These are phyloP conservation scores for Hypsopygia costalis DNA, from an alignment of 2,888 invertebrate species.

Conservation along the genomic window DNA sequence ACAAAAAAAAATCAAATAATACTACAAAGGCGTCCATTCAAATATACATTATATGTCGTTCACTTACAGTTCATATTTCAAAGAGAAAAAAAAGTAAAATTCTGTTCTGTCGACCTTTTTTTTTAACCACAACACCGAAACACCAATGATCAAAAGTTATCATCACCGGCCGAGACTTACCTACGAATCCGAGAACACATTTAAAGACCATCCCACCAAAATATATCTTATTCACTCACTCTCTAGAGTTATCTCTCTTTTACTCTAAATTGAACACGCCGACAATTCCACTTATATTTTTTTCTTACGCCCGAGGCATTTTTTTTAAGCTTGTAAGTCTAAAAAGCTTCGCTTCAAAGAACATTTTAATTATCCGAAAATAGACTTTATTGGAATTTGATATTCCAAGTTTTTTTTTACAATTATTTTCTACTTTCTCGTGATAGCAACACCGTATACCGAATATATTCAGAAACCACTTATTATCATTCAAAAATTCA, in stretches of 20 bases:
- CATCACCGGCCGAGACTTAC: slow-evolving; percentile 15
- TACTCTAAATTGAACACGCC: slow-evolving; percentile 22
- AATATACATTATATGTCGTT: not conserved
- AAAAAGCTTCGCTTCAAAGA: too few relatives aligned
- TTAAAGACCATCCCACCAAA: slow-evolving; percentile 28
- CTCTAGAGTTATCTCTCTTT: slow-evolving; percentile 21
- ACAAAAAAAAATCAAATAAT: too few relatives aligned
- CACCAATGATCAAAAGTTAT: slow-evolving; percentile 22
- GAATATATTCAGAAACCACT: too few relatives aligned
- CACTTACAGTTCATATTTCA: not conserved
- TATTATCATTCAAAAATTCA: too few relatives aligned
- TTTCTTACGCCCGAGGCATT: not conserved
- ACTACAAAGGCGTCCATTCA: not conserved
- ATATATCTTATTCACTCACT: slow-evolving; percentile 29
- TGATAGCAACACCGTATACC: too few relatives aligned
- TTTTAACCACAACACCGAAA: slow-evolving; percentile 48
- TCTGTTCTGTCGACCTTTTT: not conserved
- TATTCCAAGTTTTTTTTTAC: too few relatives aligned
- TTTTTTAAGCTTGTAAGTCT: too few relatives aligned
- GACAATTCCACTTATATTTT: not conserved
- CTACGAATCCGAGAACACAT: slow-evolving; percentile 23
- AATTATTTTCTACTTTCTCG: too few relatives aligned
- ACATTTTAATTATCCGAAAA: not conserved
- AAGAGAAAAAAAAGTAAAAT: not conserved
- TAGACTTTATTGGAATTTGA: not conserved